Percentiles rank a stretch among this genome's conserved stretches.
Conservation (phyloP, 1,140 invertebrate genomes). For the Drosophila lacteicornis region DNA sequence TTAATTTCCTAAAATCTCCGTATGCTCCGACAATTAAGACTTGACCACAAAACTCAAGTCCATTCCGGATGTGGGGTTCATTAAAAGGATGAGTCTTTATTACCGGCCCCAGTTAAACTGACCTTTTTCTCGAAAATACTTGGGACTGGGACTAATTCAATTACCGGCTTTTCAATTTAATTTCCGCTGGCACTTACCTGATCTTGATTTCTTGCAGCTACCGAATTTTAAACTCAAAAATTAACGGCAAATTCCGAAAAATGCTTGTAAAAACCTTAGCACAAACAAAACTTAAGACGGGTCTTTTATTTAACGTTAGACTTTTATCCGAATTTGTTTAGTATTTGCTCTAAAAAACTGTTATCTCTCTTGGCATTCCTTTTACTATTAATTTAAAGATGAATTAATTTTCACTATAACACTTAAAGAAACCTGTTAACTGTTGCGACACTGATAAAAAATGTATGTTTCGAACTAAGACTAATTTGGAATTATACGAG, state of each 20-base stretch:
- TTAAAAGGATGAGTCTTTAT: background rate
- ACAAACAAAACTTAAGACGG: no score
- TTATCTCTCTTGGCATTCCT: no score
- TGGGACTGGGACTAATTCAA: conserved; percentile 15
- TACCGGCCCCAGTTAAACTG: conserved; percentile 18
- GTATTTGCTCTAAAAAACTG: no score
- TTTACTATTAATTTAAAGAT: no score
- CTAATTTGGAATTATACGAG: conserved; percentile 9
- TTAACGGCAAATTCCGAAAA: background rate
- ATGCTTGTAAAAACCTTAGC: no score
- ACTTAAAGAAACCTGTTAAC: conserved; percentile 7
- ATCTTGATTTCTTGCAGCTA: background rate
- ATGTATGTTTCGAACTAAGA: background rate
- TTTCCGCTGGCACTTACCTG: conserved; percentile 40
- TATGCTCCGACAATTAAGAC: background rate
- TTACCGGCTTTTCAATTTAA: conserved; percentile 29
- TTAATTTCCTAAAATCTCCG: no score
- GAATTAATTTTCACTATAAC: background rate
- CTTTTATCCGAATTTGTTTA: background rate
- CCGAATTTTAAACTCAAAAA: background rate
- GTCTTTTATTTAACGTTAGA: background rate
- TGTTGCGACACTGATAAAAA: background rate
- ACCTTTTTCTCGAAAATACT: background rate
- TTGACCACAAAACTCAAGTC: background rate
- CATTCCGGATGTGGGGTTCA: conserved; percentile 8